Evolutionary conservation across 2,888 invertebrate species (phyloP).

Genomic region (Synanthedon vespiformis): DNA sequence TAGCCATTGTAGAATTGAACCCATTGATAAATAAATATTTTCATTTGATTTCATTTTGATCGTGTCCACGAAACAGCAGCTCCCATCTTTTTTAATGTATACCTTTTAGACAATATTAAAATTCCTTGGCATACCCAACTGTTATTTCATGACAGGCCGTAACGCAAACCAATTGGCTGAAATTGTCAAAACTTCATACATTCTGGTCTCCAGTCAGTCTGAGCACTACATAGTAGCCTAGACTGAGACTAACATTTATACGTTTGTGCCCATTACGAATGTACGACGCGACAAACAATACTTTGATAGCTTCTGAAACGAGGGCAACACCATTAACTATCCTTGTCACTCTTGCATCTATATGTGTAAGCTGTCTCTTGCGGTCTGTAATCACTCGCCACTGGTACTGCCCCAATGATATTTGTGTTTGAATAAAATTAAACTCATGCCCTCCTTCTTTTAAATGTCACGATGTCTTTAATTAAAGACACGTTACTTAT

Average conservation of each 20-base stretch:
- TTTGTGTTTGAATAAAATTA: slow-evolving; percentile 67
- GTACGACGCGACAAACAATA: slow-evolving; percentile 50
- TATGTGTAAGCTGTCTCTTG: slow-evolving; percentile 5
- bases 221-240: slow-evolving; percentile 17
- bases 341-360: slow-evolving; percentile 36
- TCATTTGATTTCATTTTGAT: too few relatives aligned
- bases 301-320: slow-evolving; percentile 48
- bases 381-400: slow-evolving; percentile 49
- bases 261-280: slow-evolving; percentile 30
- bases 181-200: slow-evolving; percentile 11
- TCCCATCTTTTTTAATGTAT: too few relatives aligned
- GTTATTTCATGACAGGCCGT: too few relatives aligned
- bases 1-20: too few relatives aligned
- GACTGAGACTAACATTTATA: slow-evolving; percentile 23
- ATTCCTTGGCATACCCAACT: too few relatives aligned
- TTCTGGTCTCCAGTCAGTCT: slow-evolving; percentile 36
- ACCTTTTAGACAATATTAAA: too few relatives aligned
- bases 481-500: slow-evolving; percentile 58
- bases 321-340: slow-evolving; percentile 53
- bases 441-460: slow-evolving; percentile 65
- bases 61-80: too few relatives aligned
- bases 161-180: background rate
- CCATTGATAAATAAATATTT: too few relatives aligned
- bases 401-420: slow-evolving; percentile 62
- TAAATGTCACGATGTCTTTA: slow-evolving; percentile 68